phyloP scores from a whole-genome alignment of 2,113 vertebrate species.

The Myrmecobius fasciatus region DNA sequence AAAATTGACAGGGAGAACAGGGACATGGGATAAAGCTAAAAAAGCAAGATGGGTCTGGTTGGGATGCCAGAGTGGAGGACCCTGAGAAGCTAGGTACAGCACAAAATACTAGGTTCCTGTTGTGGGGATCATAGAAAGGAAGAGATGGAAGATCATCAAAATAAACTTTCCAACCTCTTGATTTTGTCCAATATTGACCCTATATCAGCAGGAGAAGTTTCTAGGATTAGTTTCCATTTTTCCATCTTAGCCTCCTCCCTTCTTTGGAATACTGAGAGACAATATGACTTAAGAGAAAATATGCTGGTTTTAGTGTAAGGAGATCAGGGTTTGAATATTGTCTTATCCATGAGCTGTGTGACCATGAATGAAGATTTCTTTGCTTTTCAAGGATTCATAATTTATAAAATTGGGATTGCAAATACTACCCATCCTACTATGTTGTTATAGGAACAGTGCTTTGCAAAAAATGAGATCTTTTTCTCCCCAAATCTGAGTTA shows the following conservation, averaged over 20 bases:
- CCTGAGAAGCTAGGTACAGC: background rate
- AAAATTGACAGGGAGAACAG: background rate
- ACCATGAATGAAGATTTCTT: background rate
- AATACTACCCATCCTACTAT: background rate
- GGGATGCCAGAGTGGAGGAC: background rate
- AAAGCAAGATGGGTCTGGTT: background rate
- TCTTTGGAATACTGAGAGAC: background rate
- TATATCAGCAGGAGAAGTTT: background rate
- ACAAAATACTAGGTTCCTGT: background rate
- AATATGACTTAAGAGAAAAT: background rate
- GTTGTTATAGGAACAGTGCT: background rate
- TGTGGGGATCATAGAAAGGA: background rate
- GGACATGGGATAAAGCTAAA: background rate
- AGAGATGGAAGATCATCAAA: background rate
- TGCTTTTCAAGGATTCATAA: background rate
- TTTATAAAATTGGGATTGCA: slow-evolving; percentile 1
- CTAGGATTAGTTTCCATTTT: background rate
- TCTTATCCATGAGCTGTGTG: background rate
- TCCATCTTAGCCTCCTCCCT: background rate
- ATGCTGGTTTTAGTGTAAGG: background rate
- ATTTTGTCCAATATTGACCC: background rate
- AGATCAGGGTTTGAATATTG: background rate
- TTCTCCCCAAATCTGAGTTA: background rate
- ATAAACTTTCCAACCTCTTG: background rate
- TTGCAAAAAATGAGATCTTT: background rate